Evolutionary conservation across 2,888 invertebrate species (phyloP), one percentile per base, ranked within the genome.

Genomic region (Gibbula magus): DNA sequence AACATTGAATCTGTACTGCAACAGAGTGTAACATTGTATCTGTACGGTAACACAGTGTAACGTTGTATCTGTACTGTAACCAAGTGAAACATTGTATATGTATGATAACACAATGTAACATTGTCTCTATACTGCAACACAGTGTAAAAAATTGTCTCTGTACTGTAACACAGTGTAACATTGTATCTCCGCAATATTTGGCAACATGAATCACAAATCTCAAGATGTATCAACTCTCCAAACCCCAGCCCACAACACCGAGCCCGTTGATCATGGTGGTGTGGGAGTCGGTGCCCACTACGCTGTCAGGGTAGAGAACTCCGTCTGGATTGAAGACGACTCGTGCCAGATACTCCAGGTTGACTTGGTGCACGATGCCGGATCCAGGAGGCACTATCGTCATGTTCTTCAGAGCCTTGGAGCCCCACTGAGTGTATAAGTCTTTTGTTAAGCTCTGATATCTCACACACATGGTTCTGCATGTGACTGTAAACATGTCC

Each of bases 211-310:
- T 16, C 4, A 0, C 18, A 66, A 29, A 13, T 67, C 29, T 67
- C 8, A 29, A 10, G 4, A 70, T 25, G 25, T 29, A 20, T 2
- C 45, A 52, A 45, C 10, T 45, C 13, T 5, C 83, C 90, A 87
- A 97, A 83, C 98, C 98, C 99, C 99, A 99, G 0, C 99, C 99
- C 4, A 99, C 95, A 0, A 99, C 96, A 0, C 99, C 99, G 3
- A 99, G 95, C 0, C 99, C 99, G 91, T 98, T 98, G 85, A 99
- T 98, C 99, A 99, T 99, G 18, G 99, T 99, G 1, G 99, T 99
- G 91, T 99, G 99, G 0, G 98, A 98, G 94, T 99, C 99, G 0
- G 99, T 99, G 10, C 99, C 99, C 56, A 99, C 99, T 83, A 98
- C 95, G 13, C 96, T 96, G 93, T 98, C 98, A 0, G 98, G 98